Evolutionary conservation across 2,113 vertebrate genomes (phyloP).

Genomic region (Thermophis baileyi): DNA sequence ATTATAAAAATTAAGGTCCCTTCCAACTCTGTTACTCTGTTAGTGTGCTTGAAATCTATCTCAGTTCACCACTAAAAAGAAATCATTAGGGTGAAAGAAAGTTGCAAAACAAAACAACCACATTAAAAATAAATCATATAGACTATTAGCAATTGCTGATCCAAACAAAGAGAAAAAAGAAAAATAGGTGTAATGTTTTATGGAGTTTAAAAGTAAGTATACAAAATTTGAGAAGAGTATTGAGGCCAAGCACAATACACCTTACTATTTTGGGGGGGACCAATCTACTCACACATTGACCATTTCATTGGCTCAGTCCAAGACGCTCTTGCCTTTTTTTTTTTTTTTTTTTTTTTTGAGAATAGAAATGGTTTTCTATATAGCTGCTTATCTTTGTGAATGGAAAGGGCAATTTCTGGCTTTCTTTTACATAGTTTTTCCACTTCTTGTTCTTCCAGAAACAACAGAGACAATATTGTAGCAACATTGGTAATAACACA

Average conservation of each 20-base stretch:
- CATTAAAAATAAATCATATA: conserved; percentile 6
- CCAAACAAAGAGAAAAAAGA: neutral
- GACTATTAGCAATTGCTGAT: conserved; percentile 10
- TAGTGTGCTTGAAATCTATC: neutral
- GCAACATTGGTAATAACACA: neutral
- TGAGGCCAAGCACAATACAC: neutral
- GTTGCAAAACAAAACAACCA: neutral
- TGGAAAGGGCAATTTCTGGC: neutral
- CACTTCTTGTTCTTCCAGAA: neutral
- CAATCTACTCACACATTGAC: neutral
- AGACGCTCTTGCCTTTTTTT: neutral
- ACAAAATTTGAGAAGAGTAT: neutral
- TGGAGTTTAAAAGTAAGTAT: conserved; percentile 5
- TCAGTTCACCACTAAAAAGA: neutral
- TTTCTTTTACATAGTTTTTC: neutral
- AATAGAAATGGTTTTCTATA: neutral
- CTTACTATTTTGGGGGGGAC: neutral
- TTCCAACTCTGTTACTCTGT: neutral
- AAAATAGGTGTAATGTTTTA: neutral
- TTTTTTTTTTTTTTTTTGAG: neutral
- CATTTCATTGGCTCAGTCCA: neutral
- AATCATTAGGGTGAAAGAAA: neutral
- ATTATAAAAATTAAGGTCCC: neutral
- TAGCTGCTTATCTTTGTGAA: neutral
- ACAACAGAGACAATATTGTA: neutral